Percentiles rank a stretch among this genome's conserved stretches.
These are phyloP conservation scores for Nyctibius bracteatus DNA, from an alignment of 2,113 vertebrate species.

Conservation along the genomic window DNA sequence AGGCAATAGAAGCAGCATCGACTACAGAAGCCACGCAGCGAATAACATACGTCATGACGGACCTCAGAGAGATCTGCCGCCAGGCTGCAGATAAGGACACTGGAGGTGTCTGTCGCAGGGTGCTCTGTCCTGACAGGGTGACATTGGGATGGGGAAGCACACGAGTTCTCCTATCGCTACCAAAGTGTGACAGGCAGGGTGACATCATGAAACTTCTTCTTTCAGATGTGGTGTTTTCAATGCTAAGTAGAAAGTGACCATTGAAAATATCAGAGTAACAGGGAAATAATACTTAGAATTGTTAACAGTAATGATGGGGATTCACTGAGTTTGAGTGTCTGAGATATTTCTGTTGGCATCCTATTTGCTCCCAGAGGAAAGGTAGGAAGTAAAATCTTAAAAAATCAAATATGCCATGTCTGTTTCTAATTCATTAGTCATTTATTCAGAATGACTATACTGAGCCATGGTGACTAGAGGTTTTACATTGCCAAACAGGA, in stretches of 20 bases:
- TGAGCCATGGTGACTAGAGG: not conserved
- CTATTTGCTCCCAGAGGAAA: not conserved
- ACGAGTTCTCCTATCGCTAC: not conserved
- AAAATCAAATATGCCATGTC: rapidly evolving
- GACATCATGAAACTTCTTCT: not conserved
- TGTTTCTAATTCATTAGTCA: not conserved
- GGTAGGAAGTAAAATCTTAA: not conserved
- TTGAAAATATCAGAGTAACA: not conserved
- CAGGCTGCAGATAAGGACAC: not conserved
- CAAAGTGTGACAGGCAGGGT: not conserved
- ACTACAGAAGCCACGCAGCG: not conserved
- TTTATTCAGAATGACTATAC: not conserved
- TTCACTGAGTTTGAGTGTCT: not conserved
- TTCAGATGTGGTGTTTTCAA: not conserved
- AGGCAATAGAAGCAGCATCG: not conserved
- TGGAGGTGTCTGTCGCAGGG: not conserved
- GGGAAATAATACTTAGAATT: not conserved
- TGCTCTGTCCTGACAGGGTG: not conserved
- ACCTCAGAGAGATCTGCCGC: not conserved
- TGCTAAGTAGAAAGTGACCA: not conserved
- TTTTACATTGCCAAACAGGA: not conserved
- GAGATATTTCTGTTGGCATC: not conserved
- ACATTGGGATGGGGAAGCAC: not conserved
- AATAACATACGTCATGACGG: not conserved
- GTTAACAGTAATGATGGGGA: not conserved